Percentiles rank a stretch among this genome's conserved stretches.
Evolutionary conservation across 2,888 invertebrate genomes (phyloP).

Genomic region (Calameuta idolon): DNA sequence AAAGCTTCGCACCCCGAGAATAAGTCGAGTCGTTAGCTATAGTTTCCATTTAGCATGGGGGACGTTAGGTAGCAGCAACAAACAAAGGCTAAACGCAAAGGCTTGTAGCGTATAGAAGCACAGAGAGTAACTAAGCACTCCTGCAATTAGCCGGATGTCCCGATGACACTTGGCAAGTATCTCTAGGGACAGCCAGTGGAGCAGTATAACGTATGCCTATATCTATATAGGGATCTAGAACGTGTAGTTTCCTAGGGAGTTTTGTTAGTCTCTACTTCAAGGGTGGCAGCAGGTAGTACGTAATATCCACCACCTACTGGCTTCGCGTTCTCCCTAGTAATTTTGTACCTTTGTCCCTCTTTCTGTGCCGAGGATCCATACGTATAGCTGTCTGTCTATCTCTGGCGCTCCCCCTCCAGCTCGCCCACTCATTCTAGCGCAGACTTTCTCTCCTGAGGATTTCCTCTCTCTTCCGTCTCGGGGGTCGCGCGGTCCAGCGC

Average conservation of each 20-base stretch:
- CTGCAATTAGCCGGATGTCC: slow-evolving; percentile 62
- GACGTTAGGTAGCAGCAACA: not conserved
- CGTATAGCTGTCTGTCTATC: slow-evolving; percentile 12
- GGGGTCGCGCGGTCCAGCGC: not conserved
- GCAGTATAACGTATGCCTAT: not conserved
- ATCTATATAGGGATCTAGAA: not conserved
- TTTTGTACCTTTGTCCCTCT: slow-evolving; percentile 10
- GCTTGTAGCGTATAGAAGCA: slow-evolving; percentile 59
- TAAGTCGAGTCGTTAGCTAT: not conserved
- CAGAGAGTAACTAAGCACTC: slow-evolving; percentile 61
- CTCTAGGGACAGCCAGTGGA: slow-evolving; percentile 36
- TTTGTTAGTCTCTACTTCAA: not conserved
- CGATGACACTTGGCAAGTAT: slow-evolving; percentile 59
- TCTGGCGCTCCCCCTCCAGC: not conserved
- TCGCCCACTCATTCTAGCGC: not conserved
- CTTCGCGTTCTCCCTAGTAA: not conserved
- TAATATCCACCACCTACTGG: not conserved
- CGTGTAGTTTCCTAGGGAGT: slow-evolving; percentile 1
- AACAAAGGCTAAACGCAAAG: slow-evolving; percentile 62
- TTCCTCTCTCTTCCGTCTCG: not conserved
- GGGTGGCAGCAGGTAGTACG: not conserved
- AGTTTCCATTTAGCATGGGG: not conserved
- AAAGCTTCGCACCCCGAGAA: not conserved
- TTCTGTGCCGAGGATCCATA: slow-evolving; percentile 17
- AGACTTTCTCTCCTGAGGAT: not conserved